These are phyloP conservation scores for Ictidomys tridecemlineatus DNA, from an alignment of 2,113 vertebrate species.

Conservation along the genomic window DNA sequence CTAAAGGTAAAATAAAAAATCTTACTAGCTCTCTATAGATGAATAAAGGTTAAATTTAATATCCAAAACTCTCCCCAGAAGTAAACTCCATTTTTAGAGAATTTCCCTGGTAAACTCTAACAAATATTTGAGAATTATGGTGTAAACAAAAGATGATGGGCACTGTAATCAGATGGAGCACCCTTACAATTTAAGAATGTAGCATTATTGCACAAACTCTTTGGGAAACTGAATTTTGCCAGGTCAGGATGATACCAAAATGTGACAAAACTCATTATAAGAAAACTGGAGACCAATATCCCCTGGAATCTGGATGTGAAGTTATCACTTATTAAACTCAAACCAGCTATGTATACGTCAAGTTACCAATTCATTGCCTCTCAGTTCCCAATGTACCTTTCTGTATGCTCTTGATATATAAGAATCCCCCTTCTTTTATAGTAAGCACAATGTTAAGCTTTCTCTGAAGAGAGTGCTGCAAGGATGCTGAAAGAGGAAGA, in stretches of 20 bases:
- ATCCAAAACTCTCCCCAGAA: neutral
- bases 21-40: neutral
- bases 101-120: neutral
- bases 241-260: neutral
- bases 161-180: neutral
- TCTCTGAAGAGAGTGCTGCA: neutral
- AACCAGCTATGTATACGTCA: neutral
- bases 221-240: neutral
- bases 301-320: neutral
- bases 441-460: neutral
- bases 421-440: neutral
- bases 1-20: slow-evolving; percentile 2
- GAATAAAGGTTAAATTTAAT: neutral
- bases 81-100: neutral
- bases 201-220: neutral
- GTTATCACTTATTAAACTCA: neutral
- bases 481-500: neutral
- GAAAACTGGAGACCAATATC: neutral
- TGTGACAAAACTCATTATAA: neutral
- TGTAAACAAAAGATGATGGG: neutral
- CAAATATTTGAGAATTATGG: neutral
- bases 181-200: neutral
- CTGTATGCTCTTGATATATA: neutral
- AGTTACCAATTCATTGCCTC: neutral
- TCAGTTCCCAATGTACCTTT: neutral